Conservation (phyloP, 2,113 vertebrate species). For the Notothenia rossii region DNA sequence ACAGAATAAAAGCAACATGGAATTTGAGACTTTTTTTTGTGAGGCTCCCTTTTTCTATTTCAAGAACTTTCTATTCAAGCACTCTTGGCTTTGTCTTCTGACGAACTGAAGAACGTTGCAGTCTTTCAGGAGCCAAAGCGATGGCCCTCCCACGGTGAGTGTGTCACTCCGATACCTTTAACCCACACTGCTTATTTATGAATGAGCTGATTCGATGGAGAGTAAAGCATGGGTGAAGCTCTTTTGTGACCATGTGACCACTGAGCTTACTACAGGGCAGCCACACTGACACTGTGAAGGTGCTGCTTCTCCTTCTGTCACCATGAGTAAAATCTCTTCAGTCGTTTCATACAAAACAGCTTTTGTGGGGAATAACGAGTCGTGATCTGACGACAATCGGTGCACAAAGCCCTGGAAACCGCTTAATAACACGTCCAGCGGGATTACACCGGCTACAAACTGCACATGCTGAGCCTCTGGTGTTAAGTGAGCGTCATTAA, state of each 20-base stretch:
- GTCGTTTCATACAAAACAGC: conserved; percentile 29
- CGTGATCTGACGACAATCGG: neutral
- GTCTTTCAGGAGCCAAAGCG: conserved; percentile 23
- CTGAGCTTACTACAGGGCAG: neutral
- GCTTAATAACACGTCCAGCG: neutral
- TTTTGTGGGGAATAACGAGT: conserved; percentile 23
- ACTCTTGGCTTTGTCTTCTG: conserved; percentile 33
- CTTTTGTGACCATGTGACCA: conserved; percentile 25
- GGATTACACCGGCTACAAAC: conserved; percentile 23
- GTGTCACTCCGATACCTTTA: conserved; percentile 34
- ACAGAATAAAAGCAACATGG: conserved; percentile 20
- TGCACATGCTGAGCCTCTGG: conserved; percentile 17
- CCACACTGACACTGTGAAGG: conserved; percentile 3
- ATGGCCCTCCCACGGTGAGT: conserved; percentile 41
- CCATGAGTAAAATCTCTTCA: conserved; percentile 9
- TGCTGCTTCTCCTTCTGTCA: conserved; percentile 25
- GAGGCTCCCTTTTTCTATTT: conserved; percentile 17
- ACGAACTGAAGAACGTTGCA: conserved; percentile 23
- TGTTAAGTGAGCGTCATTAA: conserved; percentile 37
- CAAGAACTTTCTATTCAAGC: conserved; percentile 35
- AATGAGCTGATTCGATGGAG: conserved; percentile 37
- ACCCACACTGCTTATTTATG: conserved; percentile 6
- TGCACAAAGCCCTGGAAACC: conserved; percentile 14
- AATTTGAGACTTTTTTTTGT: neutral
- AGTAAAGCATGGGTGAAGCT: neutral